A percentile compares a stretch with the other conserved stretches of the same genome.
phyloP scores from a whole-genome alignment of 1,140 invertebrate genomes.

The Pachyrhynchus sulphureomaculatus region DNA sequence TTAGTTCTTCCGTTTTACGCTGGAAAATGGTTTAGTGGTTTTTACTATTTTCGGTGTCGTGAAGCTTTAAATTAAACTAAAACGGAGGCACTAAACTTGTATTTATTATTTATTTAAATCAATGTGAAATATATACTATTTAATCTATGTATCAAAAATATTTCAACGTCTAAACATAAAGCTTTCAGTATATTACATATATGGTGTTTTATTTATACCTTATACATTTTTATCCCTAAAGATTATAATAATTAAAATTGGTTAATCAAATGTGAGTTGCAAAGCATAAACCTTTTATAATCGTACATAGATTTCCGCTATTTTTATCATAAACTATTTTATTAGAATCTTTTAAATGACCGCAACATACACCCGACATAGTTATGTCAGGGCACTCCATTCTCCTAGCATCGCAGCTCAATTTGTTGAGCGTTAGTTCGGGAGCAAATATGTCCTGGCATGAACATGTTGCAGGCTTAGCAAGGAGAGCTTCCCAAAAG shows the following conservation, averaged over 20 bases:
- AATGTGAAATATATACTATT: constrained; percentile 37
- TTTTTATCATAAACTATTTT: too few relatives aligned
- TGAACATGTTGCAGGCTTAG: too few relatives aligned
- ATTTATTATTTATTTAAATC: constrained; percentile 31
- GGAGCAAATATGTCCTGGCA: too few relatives aligned
- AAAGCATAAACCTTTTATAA: too few relatives aligned
- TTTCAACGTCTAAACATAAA: constrained; percentile 37
- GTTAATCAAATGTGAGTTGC: neutral
- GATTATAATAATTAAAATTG: neutral
- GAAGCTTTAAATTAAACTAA: constrained; percentile 3
- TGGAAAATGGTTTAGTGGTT: constrained; percentile 42
- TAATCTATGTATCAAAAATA: constrained; percentile 43
- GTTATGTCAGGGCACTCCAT: too few relatives aligned
- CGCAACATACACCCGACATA: too few relatives aligned
- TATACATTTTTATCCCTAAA: neutral
- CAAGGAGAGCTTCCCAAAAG: too few relatives aligned
- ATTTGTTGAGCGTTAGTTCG: too few relatives aligned
- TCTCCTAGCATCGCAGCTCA: too few relatives aligned
- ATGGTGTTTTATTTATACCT: constrained; percentile 15
- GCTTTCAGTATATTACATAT: constrained; percentile 40
- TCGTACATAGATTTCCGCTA: too few relatives aligned
- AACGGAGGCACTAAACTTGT: neutral
- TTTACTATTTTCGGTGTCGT: constrained; percentile 29
- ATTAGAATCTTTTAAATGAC: too few relatives aligned
- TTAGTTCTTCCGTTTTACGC: neutral